phyloP scores from a whole-genome alignment of 2,113 vertebrate species.

The Corydoras maculifer region DNA sequence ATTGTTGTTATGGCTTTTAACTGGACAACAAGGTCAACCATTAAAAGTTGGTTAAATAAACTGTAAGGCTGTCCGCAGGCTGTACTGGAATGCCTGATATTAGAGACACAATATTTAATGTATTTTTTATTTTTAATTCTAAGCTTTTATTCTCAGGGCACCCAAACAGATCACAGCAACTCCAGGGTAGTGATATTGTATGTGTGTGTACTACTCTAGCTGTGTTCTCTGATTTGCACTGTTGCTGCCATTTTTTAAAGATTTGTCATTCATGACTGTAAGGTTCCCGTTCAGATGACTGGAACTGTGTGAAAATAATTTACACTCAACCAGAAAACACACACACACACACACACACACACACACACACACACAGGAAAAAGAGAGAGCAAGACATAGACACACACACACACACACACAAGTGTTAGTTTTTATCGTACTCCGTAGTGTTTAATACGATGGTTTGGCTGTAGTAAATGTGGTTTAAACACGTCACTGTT shows the following conservation, averaged over 20 bases:
- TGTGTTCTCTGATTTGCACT: conserved; percentile 53
- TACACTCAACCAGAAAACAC: conserved; percentile 54
- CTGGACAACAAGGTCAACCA: not conserved
- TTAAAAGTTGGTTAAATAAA: not conserved
- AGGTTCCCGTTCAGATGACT: conserved; percentile 70
- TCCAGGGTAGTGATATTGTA: no score
- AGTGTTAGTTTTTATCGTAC: no score
- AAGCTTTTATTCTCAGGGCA: no score
- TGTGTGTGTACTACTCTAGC: conserved; percentile 11
- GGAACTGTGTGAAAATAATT: conserved; percentile 68
- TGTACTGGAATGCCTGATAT: no score
- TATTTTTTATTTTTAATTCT: no score
- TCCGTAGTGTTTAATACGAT: no score
- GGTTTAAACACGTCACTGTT: no score
- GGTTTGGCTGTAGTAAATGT: no score
- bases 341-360: not conserved
- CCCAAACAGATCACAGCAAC: no score
- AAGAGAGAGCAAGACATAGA: not conserved
- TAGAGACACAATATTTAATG: no score
- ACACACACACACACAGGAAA: not conserved
- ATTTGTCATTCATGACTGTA: conserved; percentile 70
- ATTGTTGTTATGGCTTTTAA: not conserved
- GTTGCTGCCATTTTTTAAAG: conserved; percentile 59
- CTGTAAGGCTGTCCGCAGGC: no score
- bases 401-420: conserved; percentile 1